phyloP scores from a whole-genome alignment of 2,113 vertebrate species.

The Melanerpes formicivorus region DNA sequence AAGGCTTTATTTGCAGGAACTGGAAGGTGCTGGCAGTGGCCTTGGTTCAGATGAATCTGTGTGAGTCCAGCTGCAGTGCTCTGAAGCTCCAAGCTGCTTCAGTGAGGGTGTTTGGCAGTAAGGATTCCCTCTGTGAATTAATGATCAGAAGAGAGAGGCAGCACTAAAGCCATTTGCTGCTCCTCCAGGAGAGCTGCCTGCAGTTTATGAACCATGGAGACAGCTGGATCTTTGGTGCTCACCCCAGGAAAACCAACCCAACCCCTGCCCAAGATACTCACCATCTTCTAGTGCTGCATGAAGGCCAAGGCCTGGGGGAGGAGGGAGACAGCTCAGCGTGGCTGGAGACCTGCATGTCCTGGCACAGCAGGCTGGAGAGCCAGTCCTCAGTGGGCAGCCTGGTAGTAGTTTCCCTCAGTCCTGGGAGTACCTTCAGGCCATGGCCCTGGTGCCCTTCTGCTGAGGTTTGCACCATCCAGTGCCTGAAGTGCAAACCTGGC shows the following conservation, averaged over 20 bases:
- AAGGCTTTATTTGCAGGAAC: too few species aligned
- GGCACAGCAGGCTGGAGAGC: fast-evolving
- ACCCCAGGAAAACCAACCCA: not conserved
- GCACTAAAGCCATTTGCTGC: fast-evolving
- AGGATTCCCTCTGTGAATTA: not conserved
- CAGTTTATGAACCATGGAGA: not conserved
- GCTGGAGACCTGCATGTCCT: fast-evolving
- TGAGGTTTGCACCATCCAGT: fast-evolving
- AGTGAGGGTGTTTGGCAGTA: not conserved
- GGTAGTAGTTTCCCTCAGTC: fast-evolving
- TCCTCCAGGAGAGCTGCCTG: not conserved
- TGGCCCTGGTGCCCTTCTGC: not conserved
- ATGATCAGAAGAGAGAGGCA: not conserved
- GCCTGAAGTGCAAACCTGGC: not conserved
- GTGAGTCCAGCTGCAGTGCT: fast-evolving
- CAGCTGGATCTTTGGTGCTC: not conserved
- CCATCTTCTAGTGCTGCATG: not conserved
- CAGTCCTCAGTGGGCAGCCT: not conserved
- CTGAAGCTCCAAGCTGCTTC: not conserved
- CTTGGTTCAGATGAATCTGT: fast-evolving
- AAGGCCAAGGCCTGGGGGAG: not conserved
- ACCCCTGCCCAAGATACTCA: not conserved
- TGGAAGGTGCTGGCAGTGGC: not conserved
- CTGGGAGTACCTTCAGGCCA: fast-evolving
- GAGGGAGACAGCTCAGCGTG: fast-evolving